These are phyloP conservation scores for Philhelius pedissequus DNA, from an alignment of 2,888 invertebrate genomes.

Conservation along the genomic window DNA sequence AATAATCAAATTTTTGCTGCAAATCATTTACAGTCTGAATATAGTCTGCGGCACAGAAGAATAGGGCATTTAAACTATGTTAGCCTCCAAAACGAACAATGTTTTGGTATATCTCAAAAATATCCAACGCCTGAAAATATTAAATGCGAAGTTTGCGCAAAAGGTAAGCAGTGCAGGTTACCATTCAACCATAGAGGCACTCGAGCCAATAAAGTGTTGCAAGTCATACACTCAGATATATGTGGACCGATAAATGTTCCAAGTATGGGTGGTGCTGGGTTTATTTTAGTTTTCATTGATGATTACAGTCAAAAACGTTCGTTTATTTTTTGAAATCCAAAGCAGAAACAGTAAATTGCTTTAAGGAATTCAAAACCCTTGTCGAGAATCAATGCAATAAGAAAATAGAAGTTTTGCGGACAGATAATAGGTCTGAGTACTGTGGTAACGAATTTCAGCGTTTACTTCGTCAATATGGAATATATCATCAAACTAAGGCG, in stretches of 20 bases:
- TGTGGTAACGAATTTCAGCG: background rate
- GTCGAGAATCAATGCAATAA: background rate
- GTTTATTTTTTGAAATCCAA: no score
- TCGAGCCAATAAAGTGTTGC: background rate
- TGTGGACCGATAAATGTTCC: background rate
- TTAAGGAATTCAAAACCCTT: background rate
- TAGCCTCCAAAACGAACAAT: background rate
- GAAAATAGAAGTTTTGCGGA: background rate
- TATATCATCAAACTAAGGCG: background rate
- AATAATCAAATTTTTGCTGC: background rate
- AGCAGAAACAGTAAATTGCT: background rate
- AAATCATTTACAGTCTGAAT: background rate
- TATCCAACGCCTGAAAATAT: background rate
- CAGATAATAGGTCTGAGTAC: constrained; percentile 32
- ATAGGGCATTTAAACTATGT: background rate
- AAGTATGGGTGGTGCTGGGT: background rate
- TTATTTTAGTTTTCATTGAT: constrained; percentile 2
- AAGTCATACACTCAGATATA: constrained; percentile 13
- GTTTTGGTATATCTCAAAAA: background rate
- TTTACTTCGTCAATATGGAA: background rate
- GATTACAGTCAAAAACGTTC: background rate
- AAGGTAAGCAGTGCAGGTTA: background rate
- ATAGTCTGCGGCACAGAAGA: background rate
- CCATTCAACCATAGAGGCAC: background rate
- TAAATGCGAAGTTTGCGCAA: background rate